These are phyloP conservation scores for Acipenser transmontanus DNA, from an alignment of 2,797 vertebrate species.

Conservation along the genomic window DNA sequence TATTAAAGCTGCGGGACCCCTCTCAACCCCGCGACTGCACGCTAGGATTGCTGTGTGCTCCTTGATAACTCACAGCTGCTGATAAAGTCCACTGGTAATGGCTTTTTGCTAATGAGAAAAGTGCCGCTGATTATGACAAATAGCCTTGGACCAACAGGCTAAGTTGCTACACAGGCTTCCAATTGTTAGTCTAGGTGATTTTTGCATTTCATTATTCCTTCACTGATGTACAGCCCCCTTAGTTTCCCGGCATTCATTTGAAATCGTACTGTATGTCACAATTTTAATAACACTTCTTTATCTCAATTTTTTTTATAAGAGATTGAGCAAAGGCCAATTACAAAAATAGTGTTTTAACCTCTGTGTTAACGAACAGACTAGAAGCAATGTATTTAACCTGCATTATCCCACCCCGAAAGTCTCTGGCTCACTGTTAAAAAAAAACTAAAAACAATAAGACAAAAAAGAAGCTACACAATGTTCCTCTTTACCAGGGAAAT, in stretches of 20 bases:
- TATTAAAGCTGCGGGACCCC: slow-evolving; percentile 57
- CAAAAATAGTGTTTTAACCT: slow-evolving; percentile 49
- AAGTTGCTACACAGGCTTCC: slow-evolving; percentile 85
- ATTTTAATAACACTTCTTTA: slow-evolving; percentile 75
- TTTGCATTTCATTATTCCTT: slow-evolving; percentile 82
- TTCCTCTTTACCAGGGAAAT: too few species aligned
- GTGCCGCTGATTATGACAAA: slow-evolving; percentile 91
- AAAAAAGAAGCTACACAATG: too few species aligned
- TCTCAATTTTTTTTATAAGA: slow-evolving; percentile 59
- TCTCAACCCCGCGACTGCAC: slow-evolving; percentile 54
- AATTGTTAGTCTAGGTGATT: slow-evolving; percentile 76
- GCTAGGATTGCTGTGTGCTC: slow-evolving; percentile 69
- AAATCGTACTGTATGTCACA: slow-evolving; percentile 46
- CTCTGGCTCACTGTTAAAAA: neutral
- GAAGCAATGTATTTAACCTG: neutral
- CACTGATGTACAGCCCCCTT: slow-evolving; percentile 61
- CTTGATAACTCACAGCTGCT: slow-evolving; percentile 76
- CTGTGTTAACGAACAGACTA: slow-evolving; percentile 17
- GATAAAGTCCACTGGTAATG: slow-evolving; percentile 92
- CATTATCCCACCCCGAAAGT: neutral
- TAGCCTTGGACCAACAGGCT: slow-evolving; percentile 88
- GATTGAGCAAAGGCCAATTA: slow-evolving; percentile 51
- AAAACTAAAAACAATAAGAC: neutral
- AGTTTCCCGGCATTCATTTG: neutral
- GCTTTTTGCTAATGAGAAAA: slow-evolving; percentile 97